Base-by-base conservation (phyloP, 2,888 invertebrate genomes). In the Cylloceria caligata region DNA sequence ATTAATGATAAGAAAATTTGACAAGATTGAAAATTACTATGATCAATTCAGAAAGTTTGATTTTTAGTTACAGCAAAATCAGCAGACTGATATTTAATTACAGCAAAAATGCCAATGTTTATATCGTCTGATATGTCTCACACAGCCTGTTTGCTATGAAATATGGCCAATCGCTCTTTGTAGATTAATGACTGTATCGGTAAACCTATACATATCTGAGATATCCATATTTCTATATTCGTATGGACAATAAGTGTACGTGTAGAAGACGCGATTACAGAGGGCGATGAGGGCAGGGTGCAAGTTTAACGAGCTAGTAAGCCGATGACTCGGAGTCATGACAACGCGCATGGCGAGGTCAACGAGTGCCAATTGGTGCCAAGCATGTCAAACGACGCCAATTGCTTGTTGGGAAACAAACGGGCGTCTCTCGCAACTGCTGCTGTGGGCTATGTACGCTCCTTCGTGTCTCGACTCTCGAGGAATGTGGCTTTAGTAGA, bases 271-370 rank as follows among this genome's bases (percentile, higher is more conserved):
- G 88, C 85, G 85, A 89, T 89, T 87, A 87, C 64, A 77, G 81
- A 85, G 88, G 89, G 88, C 87, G 89, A 89, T 83, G 89, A 89
- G 90, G 89, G 83, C 89, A 91, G 84, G 87, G 90, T 88, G 91
- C 89, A 89, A 90, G 90, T 90, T 91, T 91, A 91, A 91, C 90
- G 86, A 88, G 88, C 89, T 89, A 89, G 90, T 88, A 91, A 83
- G 90, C 90, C 90, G 90, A 91, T 91, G 91, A 91, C 91, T 91
- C 87, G 90, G 90, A 91, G 91, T 91, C 91, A 91, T 91, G 91
- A 91, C 91, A 91, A 91, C 90, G 89, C 88, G 88, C 87, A 87
- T 88, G 86, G 88, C 85, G 89, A 89, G 91, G 91, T 91, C 91
- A 92, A 92, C 89, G 87, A 89, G 91, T 90, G 91, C 84, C 91